These are phyloP conservation scores for Neoarius graeffei DNA, from an alignment of 2,113 vertebrate genomes.

Conservation along the genomic window DNA sequence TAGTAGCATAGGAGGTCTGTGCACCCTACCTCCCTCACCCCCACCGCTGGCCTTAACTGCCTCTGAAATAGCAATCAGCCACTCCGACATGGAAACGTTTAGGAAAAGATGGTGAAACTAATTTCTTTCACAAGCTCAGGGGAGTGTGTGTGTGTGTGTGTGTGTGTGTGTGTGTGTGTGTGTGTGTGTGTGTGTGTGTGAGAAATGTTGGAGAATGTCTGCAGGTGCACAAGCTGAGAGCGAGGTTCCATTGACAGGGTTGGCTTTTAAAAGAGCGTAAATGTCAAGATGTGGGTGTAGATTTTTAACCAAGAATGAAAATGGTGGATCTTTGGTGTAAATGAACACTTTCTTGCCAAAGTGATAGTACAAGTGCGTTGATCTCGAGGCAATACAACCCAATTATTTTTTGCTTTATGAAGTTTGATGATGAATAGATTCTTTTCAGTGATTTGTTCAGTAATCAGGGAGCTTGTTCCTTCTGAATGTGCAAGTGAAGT, in stretches of 20 bases:
- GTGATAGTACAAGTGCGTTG: slow-evolving; percentile 40
- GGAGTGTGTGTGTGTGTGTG: slow-evolving; percentile 19
- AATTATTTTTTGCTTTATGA: slow-evolving; percentile 49
- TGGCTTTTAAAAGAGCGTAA: slow-evolving; percentile 48
- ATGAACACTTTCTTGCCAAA: slow-evolving; percentile 39
- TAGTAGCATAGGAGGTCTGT: slow-evolving; percentile 17
- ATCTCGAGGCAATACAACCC: slow-evolving; percentile 38
- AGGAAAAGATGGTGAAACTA: slow-evolving; percentile 50
- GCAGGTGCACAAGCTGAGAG: slow-evolving; percentile 52
- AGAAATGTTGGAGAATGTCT: slow-evolving; percentile 31
- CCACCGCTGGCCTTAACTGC: slow-evolving; percentile 35
- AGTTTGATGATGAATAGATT: slow-evolving; percentile 51
- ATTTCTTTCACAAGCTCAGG: slow-evolving; percentile 51
- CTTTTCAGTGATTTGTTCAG: slow-evolving; percentile 44
- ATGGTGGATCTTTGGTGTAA: slow-evolving; percentile 36
- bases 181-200: slow-evolving; percentile 10
- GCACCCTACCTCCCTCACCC: slow-evolving; percentile 8
- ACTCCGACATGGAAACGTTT: slow-evolving; percentile 46
- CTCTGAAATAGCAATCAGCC: slow-evolving; percentile 54
- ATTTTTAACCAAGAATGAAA: slow-evolving; percentile 41
- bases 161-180: background rate
- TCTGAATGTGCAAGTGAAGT: slow-evolving; percentile 36
- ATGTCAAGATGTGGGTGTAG: slow-evolving; percentile 50
- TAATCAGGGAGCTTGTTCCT: slow-evolving; percentile 54
- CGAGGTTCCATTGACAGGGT: slow-evolving; percentile 36